Conservation (phyloP, 2,113 vertebrate genomes). For the Formicarius rufipectus region DNA sequence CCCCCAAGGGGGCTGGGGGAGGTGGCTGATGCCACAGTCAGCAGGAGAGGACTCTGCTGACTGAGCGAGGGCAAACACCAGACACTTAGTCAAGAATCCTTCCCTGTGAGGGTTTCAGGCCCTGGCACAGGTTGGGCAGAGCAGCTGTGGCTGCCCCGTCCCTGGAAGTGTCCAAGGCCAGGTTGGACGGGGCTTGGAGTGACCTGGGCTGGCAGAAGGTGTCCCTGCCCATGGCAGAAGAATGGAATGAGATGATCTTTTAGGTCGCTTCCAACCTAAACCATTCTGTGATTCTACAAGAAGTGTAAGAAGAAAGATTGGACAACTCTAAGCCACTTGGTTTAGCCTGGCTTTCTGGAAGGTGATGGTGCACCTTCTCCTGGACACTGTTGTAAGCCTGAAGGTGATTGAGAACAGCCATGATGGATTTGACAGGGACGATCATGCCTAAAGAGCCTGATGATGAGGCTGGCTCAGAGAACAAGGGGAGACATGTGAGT, state of each 20-base stretch:
- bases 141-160: neutral
- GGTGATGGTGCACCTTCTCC: neutral
- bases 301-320: neutral
- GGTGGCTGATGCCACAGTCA: neutral
- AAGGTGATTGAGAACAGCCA: neutral
- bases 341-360: neutral
- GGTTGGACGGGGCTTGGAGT: neutral
- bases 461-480: neutral
- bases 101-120: neutral
- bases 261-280: neutral
- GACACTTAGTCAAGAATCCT: accelerated
- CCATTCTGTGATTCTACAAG: neutral
- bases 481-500: neutral
- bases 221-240: neutral
- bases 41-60: neutral
- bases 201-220: neutral
- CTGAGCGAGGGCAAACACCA: neutral
- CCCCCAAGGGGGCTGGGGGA: neutral
- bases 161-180: neutral
- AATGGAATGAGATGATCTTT: neutral
- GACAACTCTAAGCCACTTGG: neutral
- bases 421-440: neutral
- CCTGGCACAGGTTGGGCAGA: neutral
- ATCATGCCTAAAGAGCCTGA: too few species aligned
- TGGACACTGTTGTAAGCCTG: neutral